phyloP scores from a whole-genome alignment of 1,140 invertebrate species.

The Prorops nasuta region DNA sequence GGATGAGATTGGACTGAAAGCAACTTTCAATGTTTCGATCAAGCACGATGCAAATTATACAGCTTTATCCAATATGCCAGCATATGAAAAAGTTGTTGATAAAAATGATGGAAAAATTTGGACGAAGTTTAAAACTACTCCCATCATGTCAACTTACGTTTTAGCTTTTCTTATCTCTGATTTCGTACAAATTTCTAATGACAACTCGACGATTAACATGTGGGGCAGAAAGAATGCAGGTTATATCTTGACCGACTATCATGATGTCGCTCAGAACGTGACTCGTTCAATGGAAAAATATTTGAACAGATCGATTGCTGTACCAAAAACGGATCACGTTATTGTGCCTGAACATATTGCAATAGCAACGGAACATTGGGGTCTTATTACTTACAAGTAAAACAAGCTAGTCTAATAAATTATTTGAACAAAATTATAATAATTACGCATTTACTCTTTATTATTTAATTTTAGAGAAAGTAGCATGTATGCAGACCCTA shows the following conservation, averaged over 20 bases:
- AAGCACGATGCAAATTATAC: conserved; percentile 39
- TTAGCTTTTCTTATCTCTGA: conserved; percentile 74
- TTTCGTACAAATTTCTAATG: conserved; percentile 45
- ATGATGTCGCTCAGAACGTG: conserved; percentile 29
- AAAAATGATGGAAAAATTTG: rapidly evolving
- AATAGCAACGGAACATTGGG: conserved; percentile 87
- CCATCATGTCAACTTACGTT: conserved; percentile 73
- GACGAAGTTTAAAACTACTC: conserved; percentile 32
- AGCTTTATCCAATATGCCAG: conserved; percentile 55
- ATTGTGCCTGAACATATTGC: conserved; percentile 75
- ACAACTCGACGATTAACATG: conserved; percentile 51
- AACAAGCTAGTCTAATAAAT: not conserved
- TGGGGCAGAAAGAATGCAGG: conserved; percentile 60
- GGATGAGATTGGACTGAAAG: conserved; percentile 68
- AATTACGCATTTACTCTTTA: not conserved
- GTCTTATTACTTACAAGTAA: conserved; percentile 64
- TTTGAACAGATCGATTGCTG: conserved; percentile 18
- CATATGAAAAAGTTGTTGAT: conserved; percentile 24
- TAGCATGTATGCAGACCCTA: conserved; percentile 57
- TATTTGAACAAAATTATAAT: not conserved
- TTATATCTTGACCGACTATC: conserved; percentile 54
- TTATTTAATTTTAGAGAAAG: conserved; percentile 57
- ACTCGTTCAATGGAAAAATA: conserved; percentile 29
- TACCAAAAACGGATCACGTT: conserved; percentile 62
- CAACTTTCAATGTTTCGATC: conserved; percentile 58